phyloP scores from a whole-genome alignment of 2,113 vertebrate species.

The Felis chaus region DNA sequence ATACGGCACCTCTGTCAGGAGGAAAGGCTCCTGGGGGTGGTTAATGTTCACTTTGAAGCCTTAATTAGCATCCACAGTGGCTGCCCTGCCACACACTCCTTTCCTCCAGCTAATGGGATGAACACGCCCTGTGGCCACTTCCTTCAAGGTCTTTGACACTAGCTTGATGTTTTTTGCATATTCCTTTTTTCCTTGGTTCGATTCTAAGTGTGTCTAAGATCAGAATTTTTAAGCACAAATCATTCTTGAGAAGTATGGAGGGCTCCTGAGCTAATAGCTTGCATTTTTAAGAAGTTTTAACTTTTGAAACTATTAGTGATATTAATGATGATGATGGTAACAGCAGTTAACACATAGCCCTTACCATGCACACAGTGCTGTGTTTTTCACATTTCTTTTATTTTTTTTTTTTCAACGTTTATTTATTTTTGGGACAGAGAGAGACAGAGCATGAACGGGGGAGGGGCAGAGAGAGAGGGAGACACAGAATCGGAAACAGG shows the following conservation, averaged over 20 bases:
- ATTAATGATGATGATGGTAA: neutral
- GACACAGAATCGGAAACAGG: too few species aligned
- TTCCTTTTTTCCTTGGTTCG: neutral
- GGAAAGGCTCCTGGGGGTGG: too few species aligned
- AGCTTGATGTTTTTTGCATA: neutral
- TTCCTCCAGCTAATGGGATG: neutral
- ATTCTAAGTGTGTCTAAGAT: neutral
- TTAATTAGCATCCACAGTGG: neutral
- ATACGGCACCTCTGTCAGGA: neutral
- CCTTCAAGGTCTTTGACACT: neutral
- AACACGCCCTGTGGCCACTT: neutral
- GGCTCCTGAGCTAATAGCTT: neutral
- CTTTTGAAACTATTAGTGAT: neutral
- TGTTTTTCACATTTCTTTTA: neutral
- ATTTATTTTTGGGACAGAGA: too few species aligned
- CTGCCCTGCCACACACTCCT: neutral
- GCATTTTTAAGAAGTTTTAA: neutral
- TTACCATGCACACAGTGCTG: neutral
- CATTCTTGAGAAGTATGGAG: neutral
- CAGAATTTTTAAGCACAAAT: neutral
- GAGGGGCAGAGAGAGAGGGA: too few species aligned
- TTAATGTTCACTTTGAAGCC: neutral
- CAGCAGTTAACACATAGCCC: neutral
- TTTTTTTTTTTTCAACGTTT: too few species aligned
- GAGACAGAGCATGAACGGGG: too few species aligned